Conservation (phyloP, 2,797 vertebrate genomes). For the Peromyscus aztecus region DNA sequence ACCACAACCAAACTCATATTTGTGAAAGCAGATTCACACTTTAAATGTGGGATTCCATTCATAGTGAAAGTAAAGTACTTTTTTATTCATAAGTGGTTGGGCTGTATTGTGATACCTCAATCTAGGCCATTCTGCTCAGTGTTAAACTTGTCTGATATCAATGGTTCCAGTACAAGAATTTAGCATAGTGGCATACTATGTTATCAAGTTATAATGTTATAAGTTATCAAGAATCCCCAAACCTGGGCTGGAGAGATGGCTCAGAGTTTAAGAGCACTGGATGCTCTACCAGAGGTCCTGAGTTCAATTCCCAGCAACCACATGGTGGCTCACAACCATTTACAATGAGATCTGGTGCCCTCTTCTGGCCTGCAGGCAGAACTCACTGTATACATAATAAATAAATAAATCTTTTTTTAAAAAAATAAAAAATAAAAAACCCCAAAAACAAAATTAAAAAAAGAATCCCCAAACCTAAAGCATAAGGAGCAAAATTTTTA, state of each 20-base stretch:
- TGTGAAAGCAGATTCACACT: constrained; percentile 74
- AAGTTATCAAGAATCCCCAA: background rate
- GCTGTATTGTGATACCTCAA: background rate
- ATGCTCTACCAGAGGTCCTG: too few species aligned
- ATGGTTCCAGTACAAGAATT: background rate
- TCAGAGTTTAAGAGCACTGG: too few species aligned
- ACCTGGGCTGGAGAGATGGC: background rate
- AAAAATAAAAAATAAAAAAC: too few species aligned
- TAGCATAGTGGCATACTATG: background rate
- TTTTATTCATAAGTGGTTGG: background rate
- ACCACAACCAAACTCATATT: constrained; percentile 75
- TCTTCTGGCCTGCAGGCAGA: too few species aligned
- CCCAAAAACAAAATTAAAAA: too few species aligned
- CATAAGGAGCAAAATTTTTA: background rate
- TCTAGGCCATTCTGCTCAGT: background rate
- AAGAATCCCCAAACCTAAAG: background rate
- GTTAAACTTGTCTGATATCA: background rate
- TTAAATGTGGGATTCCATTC: constrained; percentile 84
- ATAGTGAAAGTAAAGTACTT: constrained; percentile 83
- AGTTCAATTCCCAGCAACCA: too few species aligned
- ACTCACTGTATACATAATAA: too few species aligned
- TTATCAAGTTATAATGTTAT: too few species aligned
- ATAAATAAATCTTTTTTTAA: too few species aligned
- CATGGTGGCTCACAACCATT: too few species aligned
- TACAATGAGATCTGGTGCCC: too few species aligned